These are phyloP conservation scores for Cydia strobilella DNA, from an alignment of 1,140 invertebrate species.

Conservation along the genomic window DNA sequence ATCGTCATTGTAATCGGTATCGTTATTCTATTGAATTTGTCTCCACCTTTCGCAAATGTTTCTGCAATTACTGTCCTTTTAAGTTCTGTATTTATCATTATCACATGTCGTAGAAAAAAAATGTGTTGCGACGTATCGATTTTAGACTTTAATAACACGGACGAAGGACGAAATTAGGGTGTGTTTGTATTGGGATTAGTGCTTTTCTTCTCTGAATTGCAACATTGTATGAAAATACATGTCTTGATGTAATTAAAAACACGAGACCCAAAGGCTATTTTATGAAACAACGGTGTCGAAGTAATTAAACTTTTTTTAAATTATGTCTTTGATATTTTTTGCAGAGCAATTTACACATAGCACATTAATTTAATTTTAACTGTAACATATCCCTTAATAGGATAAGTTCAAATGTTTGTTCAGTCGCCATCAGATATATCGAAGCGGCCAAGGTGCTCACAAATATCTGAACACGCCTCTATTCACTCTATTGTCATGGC, in stretches of 20 bases:
- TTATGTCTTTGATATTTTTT: not conserved
- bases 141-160: not conserved
- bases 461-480: too few relatives aligned
- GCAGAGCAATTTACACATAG: not conserved
- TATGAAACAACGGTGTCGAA: not conserved
- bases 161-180: not conserved
- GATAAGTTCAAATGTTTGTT: not conserved
- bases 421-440: too few relatives aligned
- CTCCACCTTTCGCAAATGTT: not conserved
- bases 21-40: slow-evolving; percentile 3
- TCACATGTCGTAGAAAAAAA: slow-evolving; percentile 8
- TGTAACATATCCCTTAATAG: not conserved
- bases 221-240: not conserved
- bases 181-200: not conserved
- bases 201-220: too few relatives aligned
- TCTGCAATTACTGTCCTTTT: slow-evolving; percentile 6
- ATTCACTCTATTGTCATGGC: too few relatives aligned
- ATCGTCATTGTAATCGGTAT: not conserved
- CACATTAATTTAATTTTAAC: not conserved
- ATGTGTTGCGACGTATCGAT: not conserved
- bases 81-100: slow-evolving; percentile 12
- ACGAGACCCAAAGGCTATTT: not conserved
- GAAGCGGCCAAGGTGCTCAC: too few relatives aligned
- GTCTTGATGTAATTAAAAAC: slow-evolving; percentile 9
- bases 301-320: not conserved